Conservation (phyloP, 2,113 vertebrate genomes). For the Rhinolophus sinicus region DNA sequence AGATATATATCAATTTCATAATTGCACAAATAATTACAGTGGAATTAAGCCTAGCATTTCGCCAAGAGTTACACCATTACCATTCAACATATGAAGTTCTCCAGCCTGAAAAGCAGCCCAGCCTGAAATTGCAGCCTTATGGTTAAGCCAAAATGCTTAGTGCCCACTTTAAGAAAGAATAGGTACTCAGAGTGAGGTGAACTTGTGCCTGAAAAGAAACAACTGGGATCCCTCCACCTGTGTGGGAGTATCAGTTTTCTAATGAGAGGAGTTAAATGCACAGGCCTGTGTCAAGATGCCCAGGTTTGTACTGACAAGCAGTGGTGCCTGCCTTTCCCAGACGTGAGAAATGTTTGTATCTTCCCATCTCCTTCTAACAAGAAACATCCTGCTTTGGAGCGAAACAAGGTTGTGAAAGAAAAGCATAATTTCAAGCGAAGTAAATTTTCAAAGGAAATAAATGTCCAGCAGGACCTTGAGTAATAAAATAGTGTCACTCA, state of each 20-base stretch:
- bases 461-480: not conserved
- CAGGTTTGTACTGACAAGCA: not conserved
- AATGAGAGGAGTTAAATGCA: not conserved
- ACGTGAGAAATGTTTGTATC: not conserved
- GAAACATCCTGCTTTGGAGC: not conserved
- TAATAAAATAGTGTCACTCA: not conserved
- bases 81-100: not conserved
- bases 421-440: not conserved
- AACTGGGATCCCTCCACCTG: not conserved
- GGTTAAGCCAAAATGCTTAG: not conserved
- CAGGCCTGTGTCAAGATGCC: not conserved
- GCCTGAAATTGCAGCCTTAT: not conserved
- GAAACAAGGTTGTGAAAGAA: not conserved
- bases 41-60: not conserved
- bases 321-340: not conserved
- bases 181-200: not conserved
- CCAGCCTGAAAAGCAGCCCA: not conserved
- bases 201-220: not conserved
- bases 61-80: not conserved
- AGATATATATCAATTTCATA: not conserved
- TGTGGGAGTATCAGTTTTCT: not conserved
- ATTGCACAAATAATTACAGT: not conserved
- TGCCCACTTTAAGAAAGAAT: not conserved
- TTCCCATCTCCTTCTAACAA: not conserved
- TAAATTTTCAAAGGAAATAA: not conserved